phyloP scores from a whole-genome alignment of 1,140 invertebrate genomes.

The Drosophila biarmipes region DNA sequence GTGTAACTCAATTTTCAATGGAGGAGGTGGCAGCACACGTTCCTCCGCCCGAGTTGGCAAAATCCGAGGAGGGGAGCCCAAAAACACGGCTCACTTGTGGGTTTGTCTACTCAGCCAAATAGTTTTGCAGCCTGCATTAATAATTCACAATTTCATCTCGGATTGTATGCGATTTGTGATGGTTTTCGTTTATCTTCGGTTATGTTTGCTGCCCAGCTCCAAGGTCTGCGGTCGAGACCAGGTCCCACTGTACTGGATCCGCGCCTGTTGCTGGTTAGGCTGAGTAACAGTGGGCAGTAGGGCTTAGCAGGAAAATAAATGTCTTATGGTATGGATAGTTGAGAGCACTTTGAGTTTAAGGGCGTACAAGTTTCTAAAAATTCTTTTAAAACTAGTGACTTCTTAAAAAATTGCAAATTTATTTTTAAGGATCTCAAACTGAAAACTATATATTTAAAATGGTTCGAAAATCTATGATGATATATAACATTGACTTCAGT shows the following conservation, averaged over 20 bases:
- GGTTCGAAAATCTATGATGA: too few relatives aligned
- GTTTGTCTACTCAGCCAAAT: constrained; percentile 81
- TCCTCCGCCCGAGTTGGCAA: constrained; percentile 4
- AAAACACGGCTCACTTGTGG: constrained; percentile 47
- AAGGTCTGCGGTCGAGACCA: constrained; percentile 33
- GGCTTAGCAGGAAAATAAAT: background rate
- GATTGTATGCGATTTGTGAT: constrained; percentile 83
- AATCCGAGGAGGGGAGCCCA: constrained; percentile 2
- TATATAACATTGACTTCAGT: too few relatives aligned
- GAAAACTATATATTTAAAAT: too few relatives aligned
- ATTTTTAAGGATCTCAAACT: background rate
- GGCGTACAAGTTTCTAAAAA: background rate
- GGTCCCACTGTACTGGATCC: constrained; percentile 8
- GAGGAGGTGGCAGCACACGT: constrained; percentile 63
- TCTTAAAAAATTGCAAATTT: background rate
- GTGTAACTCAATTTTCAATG: constrained; percentile 83
- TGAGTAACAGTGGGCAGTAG: constrained; percentile 17
- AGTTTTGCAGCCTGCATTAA: constrained; percentile 80
- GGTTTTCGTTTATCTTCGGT: constrained; percentile 71
- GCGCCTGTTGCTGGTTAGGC: constrained; percentile 58
- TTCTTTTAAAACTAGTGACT: background rate
- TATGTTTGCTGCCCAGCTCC: constrained; percentile 36
- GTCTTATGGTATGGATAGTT: background rate
- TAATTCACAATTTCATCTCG: constrained; percentile 84
- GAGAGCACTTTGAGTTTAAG: background rate